Evolutionary conservation across 2,113 vertebrate genomes (phyloP).

Genomic region (Chloroceryle aenea): DNA sequence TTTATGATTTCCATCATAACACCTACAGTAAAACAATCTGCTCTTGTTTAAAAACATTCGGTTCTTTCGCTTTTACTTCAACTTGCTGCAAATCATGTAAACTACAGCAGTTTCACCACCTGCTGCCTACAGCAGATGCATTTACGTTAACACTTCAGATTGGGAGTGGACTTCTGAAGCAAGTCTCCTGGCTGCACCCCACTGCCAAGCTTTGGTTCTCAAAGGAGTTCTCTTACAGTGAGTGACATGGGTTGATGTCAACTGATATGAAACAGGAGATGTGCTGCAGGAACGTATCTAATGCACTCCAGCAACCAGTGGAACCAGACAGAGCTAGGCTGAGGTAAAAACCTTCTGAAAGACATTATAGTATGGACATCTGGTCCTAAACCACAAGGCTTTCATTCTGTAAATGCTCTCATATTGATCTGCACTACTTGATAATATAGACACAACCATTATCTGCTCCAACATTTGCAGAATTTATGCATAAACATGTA

Average conservation of each 20-base stretch:
- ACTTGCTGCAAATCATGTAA: not conserved
- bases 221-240: not conserved
- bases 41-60: constrained; percentile 34
- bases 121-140: not conserved
- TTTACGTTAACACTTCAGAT: not conserved
- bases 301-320: not conserved
- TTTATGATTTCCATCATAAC: constrained; percentile 34
- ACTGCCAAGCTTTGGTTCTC: not conserved
- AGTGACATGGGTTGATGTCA: not conserved
- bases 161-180: not conserved
- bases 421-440: not conserved
- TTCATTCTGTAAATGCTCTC: not conserved
- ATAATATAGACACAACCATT: not conserved
- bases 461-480: not conserved
- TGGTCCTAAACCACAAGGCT: not conserved
- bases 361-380: not conserved
- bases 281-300: not conserved
- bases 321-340: not conserved
- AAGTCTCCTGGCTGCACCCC: not conserved
- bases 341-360: not conserved
- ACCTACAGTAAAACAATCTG: constrained; percentile 61
- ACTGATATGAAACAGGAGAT: not conserved
- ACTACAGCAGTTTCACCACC: constrained; percentile 23
- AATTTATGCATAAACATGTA: not conserved
- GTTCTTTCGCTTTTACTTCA: not conserved